phyloP scores from a whole-genome alignment of 2,113 vertebrate species.

The Perccottus glenii region DNA sequence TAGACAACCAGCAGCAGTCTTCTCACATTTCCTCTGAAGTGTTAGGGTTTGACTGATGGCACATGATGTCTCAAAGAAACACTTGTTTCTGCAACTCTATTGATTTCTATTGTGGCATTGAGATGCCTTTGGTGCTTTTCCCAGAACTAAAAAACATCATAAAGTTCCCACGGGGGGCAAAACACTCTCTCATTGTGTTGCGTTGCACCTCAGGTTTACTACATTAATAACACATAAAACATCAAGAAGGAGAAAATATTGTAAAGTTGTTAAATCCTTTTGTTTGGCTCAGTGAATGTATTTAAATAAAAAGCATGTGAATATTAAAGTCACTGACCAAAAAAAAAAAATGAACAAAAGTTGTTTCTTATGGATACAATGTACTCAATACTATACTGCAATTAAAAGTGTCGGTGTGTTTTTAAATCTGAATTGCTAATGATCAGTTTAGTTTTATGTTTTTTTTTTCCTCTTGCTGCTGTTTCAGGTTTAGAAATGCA shows the following conservation, averaged over 20 bases:
- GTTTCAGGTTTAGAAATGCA: too few relatives aligned
- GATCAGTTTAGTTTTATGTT: too few relatives aligned
- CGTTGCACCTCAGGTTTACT: background rate
- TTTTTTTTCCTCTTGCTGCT: too few relatives aligned
- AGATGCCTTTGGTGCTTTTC: background rate
- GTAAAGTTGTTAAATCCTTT: background rate
- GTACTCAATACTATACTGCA: too few relatives aligned
- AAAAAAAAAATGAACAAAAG: too few relatives aligned
- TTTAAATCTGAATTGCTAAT: too few relatives aligned
- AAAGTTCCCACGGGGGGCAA: background rate
- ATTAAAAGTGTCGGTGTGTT: too few relatives aligned
- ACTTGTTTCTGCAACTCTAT: background rate
- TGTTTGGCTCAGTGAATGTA: too few relatives aligned
- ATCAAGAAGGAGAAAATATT: background rate
- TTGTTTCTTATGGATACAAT: too few relatives aligned
- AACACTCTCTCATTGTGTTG: too few relatives aligned
- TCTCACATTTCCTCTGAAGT: constrained; percentile 49
- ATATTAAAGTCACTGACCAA: background rate
- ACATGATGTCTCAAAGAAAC: constrained; percentile 3
- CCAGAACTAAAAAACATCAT: background rate
- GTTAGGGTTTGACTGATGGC: constrained; percentile 15
- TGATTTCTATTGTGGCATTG: background rate
- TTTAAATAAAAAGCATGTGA: background rate
- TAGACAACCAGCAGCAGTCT: constrained; percentile 55
- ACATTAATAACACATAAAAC: background rate